A percentile compares a stretch with the other conserved stretches of the same genome.
Conservation (phyloP, 2,797 vertebrate species). For the Simalia tracyae region DNA sequence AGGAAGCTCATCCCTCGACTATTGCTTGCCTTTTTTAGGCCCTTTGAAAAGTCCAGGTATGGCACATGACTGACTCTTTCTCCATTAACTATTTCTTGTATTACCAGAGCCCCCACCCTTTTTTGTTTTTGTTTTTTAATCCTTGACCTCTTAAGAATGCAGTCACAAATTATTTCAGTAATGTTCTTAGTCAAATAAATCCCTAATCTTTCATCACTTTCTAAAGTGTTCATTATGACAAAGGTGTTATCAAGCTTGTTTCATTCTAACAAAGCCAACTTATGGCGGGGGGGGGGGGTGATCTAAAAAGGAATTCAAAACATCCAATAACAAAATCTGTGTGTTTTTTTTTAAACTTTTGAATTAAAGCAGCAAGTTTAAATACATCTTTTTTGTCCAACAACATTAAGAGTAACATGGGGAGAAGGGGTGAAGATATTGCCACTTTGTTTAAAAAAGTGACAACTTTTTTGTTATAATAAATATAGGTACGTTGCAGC, state of each 20-base stretch:
- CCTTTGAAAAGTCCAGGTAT: not conserved
- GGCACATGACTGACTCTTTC: too few species aligned
- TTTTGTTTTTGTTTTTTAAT: not conserved
- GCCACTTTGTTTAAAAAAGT: not conserved
- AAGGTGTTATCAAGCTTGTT: not conserved
- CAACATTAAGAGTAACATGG: too few species aligned
- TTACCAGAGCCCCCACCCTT: not conserved
- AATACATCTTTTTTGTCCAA: not conserved
- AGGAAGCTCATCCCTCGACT: not conserved
- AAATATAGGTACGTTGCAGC: too few species aligned
- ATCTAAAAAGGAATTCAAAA: not conserved
- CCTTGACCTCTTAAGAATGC: not conserved
- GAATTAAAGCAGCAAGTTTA: not conserved
- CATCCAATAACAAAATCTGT: too few species aligned
- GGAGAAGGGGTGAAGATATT: too few species aligned
- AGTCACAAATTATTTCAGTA: not conserved
- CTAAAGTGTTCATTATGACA: not conserved
- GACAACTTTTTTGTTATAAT: too few species aligned
- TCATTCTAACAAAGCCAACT: not conserved
- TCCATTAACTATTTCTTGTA: not conserved
- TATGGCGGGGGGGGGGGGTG: not conserved
- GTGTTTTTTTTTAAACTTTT: not conserved
- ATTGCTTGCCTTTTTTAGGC: not conserved
- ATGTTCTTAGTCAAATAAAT: not conserved
- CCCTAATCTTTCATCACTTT: not conserved